Base-by-base conservation (phyloP, 2,113 vertebrate genomes). In the Chaenogobius annularis region DNA sequence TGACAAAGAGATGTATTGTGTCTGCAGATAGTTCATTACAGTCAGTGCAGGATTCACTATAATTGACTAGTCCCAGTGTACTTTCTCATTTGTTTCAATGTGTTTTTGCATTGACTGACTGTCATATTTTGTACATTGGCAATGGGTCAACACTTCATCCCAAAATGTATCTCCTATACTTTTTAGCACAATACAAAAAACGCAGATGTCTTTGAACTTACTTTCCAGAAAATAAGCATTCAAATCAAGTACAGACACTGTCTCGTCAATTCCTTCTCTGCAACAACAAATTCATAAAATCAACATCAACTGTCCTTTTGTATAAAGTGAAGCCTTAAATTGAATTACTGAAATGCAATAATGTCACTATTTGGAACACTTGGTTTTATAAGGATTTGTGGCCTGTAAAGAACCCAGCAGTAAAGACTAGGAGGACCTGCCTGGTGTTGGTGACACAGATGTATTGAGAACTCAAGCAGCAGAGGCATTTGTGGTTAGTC, bases 1-100 rank as follows among this genome's bases (percentile, higher is more conserved):
- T 17, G 55, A 76, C 40, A 77, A 50, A 14, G 11, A 15, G 61
- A 69, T 44, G 19, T 54, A n/a, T 46, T 50, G 23, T 67, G 37
- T 48, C 4, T 3, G 15, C 0, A 52, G 43, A 44, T 31, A 37
- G 8, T 23, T 73, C 14, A 20, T 71, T 7, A 26, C 48, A 37
- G 20, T 55, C 47, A 35, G 13, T 17, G 26, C 58, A 14, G 15
- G 26, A 35, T 61, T 59, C 20, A 5, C 3, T 11, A 17, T 26
- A 61, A 35, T 14, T 61, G 58, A 7, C 14, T 17, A 14, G 7
- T 23, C 7, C 22, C 13, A 61, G 15, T 61, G 58, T 10, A 61
- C 23, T 9, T 14, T 23, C 23, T 12, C 55, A 58, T 26, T 26
- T 23, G 55, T 13, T 58, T 58, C 55, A 6, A 11, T 22, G 54